Percentiles rank a stretch among this genome's conserved stretches.
Conservation (phyloP, 1,140 invertebrate species). For the Bilobella aurantiaca region DNA sequence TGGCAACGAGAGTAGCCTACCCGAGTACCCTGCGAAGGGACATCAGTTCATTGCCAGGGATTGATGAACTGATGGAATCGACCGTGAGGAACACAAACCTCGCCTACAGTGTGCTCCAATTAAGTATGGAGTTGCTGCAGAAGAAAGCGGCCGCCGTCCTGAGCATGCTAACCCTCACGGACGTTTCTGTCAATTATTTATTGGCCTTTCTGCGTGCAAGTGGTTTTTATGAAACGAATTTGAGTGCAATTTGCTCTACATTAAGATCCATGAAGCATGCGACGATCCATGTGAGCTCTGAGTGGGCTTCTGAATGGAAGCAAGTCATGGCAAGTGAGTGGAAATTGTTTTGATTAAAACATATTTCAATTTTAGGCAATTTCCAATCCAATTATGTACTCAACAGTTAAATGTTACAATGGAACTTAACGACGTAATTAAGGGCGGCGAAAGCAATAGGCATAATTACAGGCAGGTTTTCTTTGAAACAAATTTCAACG, state of each 20-base stretch:
- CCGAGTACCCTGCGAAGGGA: conserved; percentile 45
- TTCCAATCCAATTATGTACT: too few species aligned
- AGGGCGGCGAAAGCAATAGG: too few species aligned
- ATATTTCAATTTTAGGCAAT: too few species aligned
- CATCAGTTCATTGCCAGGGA: conserved; percentile 44
- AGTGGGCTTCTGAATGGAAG: conserved; percentile 32
- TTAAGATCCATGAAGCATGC: conserved; percentile 26
- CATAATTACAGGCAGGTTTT: too few species aligned
- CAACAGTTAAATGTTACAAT: too few species aligned
- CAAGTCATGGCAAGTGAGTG: conserved; percentile 30
- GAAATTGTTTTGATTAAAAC: neutral
- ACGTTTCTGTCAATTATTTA: conserved; percentile 43
- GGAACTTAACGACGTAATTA: too few species aligned
- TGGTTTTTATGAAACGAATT: conserved; percentile 44
- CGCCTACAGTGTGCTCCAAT: conserved; percentile 38
- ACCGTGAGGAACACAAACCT: conserved; percentile 19
- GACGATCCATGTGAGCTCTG: conserved; percentile 24
- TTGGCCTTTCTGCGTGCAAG: conserved; percentile 45
- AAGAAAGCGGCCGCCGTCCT: conserved; percentile 44
- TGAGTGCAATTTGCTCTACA: conserved; percentile 41
- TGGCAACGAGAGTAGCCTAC: conserved; percentile 46
- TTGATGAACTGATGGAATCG: conserved; percentile 32
- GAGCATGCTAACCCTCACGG: conserved; percentile 43
- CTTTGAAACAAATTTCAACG: too few species aligned
- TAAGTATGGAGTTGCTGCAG: conserved; percentile 45